Conservation (phyloP, 2,797 vertebrate genomes). For the Brachymystax lenok region DNA sequence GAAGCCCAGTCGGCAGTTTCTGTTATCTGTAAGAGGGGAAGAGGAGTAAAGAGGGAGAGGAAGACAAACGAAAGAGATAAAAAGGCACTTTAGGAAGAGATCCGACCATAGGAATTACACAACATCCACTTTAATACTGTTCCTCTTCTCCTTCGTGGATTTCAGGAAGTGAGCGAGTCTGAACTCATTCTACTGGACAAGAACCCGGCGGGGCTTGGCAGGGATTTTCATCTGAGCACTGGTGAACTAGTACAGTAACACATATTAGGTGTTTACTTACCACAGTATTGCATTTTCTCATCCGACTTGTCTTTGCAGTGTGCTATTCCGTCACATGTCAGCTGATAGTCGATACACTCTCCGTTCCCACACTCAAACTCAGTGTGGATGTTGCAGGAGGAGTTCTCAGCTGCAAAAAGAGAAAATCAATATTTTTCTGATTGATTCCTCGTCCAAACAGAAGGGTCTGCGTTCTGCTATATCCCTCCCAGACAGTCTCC, state of each 20-base stretch:
- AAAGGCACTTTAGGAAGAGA: constrained; percentile 24
- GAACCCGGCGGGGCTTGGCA: not conserved
- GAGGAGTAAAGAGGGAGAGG: constrained; percentile 6
- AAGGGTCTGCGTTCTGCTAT: not conserved
- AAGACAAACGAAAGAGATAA: not conserved
- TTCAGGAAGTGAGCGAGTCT: not conserved
- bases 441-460: constrained; percentile 11
- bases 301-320: constrained; percentile 91
- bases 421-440: constrained; percentile 16
- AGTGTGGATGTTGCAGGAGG: constrained; percentile 81
- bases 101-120: not conserved
- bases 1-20: constrained; percentile 89
- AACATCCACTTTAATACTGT: not conserved
- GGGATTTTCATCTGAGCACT: not conserved
- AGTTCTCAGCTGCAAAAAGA: constrained; percentile 78
- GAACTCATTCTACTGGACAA: constrained; percentile 2
- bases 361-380: constrained; percentile 86
- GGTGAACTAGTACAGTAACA: not conserved
- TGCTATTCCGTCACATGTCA: constrained; percentile 81
- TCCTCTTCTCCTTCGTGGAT: not conserved
- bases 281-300: constrained; percentile 86
- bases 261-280: constrained; percentile 67
- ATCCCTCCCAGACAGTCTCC: not conserved
- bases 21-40: constrained; percentile 80
- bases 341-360: constrained; percentile 75